phyloP scores from a whole-genome alignment of 2,888 invertebrate genomes.

The Crematogaster levior region DNA sequence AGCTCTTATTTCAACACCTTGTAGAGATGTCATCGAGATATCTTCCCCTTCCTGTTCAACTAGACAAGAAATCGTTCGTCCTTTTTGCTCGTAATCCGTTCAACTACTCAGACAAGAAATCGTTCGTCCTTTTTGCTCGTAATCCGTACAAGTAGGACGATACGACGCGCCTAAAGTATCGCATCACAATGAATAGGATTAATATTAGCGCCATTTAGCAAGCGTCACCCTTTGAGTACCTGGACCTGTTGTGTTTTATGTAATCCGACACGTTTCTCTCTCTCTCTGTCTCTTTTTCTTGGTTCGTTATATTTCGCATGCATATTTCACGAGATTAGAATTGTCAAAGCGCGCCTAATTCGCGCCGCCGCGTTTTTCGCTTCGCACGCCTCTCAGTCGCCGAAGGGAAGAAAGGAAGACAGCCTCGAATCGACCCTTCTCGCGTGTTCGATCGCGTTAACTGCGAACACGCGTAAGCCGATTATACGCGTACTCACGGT shows the following conservation, averaged over 20 bases:
- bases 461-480: constrained; percentile 66
- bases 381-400: constrained; percentile 31
- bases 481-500: constrained; percentile 56
- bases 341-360: constrained; percentile 71
- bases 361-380: constrained; percentile 42
- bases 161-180: constrained; percentile 42
- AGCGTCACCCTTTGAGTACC: constrained; percentile 51
- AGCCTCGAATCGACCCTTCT: constrained; percentile 43
- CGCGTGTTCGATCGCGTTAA: constrained; percentile 54
- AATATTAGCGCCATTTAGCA: constrained; percentile 72
- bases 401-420: constrained; percentile 2
- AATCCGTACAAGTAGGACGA: constrained; percentile 45
- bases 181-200: constrained; percentile 67
- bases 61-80: no score
- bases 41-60: no score
- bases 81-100: no score
- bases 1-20: constrained; percentile 43
- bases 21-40: not conserved
- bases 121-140: constrained; percentile 22
- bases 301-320: constrained; percentile 65
- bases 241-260: constrained; percentile 60
- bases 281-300: not conserved
- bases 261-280: constrained; percentile 57
- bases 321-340: constrained; percentile 75
- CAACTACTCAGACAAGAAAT: constrained; percentile 10